Evolutionary conservation across 2,113 vertebrate genomes (phyloP).

Genomic region (Erythrolamprus reginae): DNA sequence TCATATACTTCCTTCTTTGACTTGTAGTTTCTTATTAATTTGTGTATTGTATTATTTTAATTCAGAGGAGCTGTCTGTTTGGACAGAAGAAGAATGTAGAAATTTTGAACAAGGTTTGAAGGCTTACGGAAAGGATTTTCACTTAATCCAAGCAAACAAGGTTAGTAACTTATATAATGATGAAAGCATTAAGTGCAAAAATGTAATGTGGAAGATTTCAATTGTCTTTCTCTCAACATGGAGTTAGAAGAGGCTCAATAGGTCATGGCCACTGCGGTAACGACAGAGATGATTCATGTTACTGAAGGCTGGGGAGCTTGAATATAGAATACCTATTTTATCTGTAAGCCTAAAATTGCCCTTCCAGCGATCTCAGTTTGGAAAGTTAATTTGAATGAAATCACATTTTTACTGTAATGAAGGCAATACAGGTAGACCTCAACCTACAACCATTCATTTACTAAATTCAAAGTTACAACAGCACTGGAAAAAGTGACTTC

Average conservation of each 20-base stretch:
- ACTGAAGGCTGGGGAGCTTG: background rate
- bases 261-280: background rate
- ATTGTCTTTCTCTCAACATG: background rate
- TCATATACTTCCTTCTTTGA: background rate
- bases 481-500: background rate
- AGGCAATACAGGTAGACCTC: background rate
- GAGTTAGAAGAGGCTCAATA: background rate
- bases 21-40: background rate
- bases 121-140: constrained; percentile 94
- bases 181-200: background rate
- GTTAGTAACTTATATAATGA: constrained; percentile 62
- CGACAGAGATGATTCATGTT: background rate
- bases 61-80: constrained; percentile 89
- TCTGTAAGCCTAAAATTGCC: background rate
- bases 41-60: background rate
- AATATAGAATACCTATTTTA: background rate
- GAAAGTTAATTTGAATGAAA: background rate
- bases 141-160: constrained; percentile 95
- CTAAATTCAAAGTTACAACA: background rate
- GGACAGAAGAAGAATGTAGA: constrained; percentile 95
- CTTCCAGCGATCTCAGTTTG: background rate
- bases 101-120: constrained; percentile 95
- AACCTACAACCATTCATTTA: background rate
- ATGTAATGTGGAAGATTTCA: background rate
- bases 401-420: background rate